Evolutionary conservation across 2,113 vertebrate genomes (phyloP), one percentile per base, ranked within the genome.

Genomic region (Eretmochelys imbricata): DNA sequence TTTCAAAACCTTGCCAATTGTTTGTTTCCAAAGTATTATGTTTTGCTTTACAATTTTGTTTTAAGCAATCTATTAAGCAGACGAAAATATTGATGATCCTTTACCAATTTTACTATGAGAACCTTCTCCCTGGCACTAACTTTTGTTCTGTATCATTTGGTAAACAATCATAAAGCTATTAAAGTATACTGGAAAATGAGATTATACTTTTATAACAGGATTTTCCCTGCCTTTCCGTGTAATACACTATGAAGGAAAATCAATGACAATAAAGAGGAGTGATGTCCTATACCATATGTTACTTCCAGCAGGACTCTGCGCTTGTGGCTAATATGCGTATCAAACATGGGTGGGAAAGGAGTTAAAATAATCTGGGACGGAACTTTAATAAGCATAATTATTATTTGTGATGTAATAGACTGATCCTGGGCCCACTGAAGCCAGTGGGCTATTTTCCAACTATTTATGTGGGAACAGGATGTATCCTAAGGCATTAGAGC

Each of bases 101-200:
- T 78, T 62, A 87, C 31, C 51, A 82, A 24, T 75, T 49, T 46
- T 78, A 29, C 16, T 78, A 42, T 46, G 22, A 35, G 46, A 84
- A 69, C 16, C 57, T 17, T 48, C 29, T 84, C 46, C 31, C 46
- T 22, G 62, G 49, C 75, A 84, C 27, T 88, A 85, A 91, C 59
- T 72, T 95, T 94, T 91, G 50, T 25, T 69, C 85, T 49, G n/a
- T 88, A n/a, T 82, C 93, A 84, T 94, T 50, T 86, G 55, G 31
- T 75, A 86, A 94, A 65, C 31, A 89, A 79, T 49, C 79, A 84
- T 84, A 88, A 95, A 96, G 49, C n/a, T 85, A 59, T 91, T 79
- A 59, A 19, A 80, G 79, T 24, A 57, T 3, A 50, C 1, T 49
- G 50, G 57, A 69, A 91, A 87, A 55, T 62, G 42, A 7, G 53